Percentiles rank a stretch among this genome's conserved stretches.
phyloP scores from a whole-genome alignment of 2,113 vertebrate species.

The Hippocampus abdominalis region DNA sequence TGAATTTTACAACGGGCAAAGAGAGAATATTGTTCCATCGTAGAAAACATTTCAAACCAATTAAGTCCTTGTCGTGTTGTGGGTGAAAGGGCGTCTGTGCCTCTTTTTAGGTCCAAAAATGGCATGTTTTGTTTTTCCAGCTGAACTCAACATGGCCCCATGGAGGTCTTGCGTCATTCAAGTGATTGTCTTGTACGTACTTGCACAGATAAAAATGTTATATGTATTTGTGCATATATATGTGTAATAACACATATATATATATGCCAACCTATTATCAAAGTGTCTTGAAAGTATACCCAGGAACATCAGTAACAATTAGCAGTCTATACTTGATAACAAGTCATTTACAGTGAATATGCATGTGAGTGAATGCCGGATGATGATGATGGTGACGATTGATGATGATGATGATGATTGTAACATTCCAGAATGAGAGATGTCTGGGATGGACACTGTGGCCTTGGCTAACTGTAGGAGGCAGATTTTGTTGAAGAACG shows the following conservation, averaged over 20 bases:
- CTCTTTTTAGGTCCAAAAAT: slow-evolving; percentile 50
- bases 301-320: slow-evolving; percentile 72
- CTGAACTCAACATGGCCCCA: slow-evolving; percentile 53
- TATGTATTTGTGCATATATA: slow-evolving; percentile 23
- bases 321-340: slow-evolving; percentile 65
- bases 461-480: slow-evolving; percentile 61
- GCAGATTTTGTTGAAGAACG: slow-evolving; percentile 3
- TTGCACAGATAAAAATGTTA: slow-evolving; percentile 76
- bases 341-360: slow-evolving; percentile 52
- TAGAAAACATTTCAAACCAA: slow-evolving; percentile 50
- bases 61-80: slow-evolving; percentile 34
- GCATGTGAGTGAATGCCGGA: slow-evolving; percentile 45
- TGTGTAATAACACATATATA: slow-evolving; percentile 32
- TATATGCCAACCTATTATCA: slow-evolving; percentile 73
- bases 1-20: slow-evolving; percentile 70
- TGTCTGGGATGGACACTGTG: slow-evolving; percentile 63
- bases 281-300: slow-evolving; percentile 76
- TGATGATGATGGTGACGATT: slow-evolving; percentile 45
- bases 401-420: slow-evolving; percentile 58
- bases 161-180: slow-evolving; percentile 60
- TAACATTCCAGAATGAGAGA: slow-evolving; percentile 58
- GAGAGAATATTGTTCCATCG: slow-evolving; percentile 63
- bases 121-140: slow-evolving; percentile 24
- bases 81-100: slow-evolving; percentile 34
- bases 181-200: slow-evolving; percentile 75